These are phyloP conservation scores for Chrosomus eos DNA, from an alignment of 2,797 vertebrate species.

Conservation along the genomic window DNA sequence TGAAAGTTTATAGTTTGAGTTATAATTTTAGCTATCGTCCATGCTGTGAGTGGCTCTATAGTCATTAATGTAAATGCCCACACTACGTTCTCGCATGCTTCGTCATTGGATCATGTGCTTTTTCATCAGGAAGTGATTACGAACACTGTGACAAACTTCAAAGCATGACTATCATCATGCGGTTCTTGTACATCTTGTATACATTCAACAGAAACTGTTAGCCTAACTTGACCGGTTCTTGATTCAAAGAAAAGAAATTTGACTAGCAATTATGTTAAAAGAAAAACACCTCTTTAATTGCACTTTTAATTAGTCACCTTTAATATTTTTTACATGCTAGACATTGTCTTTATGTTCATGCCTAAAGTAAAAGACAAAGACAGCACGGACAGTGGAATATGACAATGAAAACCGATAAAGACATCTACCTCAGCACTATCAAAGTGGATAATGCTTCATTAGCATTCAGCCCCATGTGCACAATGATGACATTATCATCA, in stretches of 20 bases:
- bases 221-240: background rate
- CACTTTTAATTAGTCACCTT: background rate
- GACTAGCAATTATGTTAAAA: background rate
- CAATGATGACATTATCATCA: slow-evolving; percentile 68
- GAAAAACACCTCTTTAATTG: background rate
- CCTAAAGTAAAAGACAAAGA: slow-evolving; percentile 19
- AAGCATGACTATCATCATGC: background rate
- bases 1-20: background rate
- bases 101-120: background rate
- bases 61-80: background rate
- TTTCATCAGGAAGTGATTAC: slow-evolving; percentile 26
- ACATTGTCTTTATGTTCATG: slow-evolving; percentile 48
- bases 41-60: background rate
- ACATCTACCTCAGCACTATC: slow-evolving; percentile 51
- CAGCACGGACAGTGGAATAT: background rate
- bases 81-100: background rate
- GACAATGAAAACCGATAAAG: slow-evolving; percentile 58
- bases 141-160: background rate
- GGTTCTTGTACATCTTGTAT: background rate
- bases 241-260: background rate
- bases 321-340: background rate
- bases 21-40: background rate
- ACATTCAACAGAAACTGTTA: background rate
- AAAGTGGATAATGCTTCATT: slow-evolving; percentile 59
- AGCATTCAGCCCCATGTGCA: slow-evolving; percentile 60